Percentiles rank a stretch among this genome's conserved stretches.
phyloP scores from a whole-genome alignment of 2,113 vertebrate genomes.

The Mola mola region DNA sequence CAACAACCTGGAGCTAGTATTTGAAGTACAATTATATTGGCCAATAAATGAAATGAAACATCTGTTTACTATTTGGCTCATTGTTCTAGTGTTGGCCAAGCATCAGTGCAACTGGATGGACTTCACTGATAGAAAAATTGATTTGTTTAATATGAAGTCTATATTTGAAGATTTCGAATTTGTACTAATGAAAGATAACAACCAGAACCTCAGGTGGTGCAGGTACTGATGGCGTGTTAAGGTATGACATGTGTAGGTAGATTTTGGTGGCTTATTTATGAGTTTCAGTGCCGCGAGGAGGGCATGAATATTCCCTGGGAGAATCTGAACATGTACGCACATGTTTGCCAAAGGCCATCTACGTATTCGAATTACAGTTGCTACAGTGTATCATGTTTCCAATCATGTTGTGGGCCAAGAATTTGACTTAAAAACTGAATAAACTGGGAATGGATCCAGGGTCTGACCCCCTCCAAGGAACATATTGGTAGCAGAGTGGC shows the following conservation, averaged over 20 bases:
- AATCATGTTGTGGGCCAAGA: background rate
- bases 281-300: background rate
- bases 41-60: constrained; percentile 23
- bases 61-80: constrained; percentile 10
- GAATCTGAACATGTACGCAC: background rate
- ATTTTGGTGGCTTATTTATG: background rate
- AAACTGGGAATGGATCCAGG: background rate
- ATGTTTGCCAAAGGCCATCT: background rate
- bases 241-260: constrained; percentile 1
- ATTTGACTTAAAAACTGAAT: constrained; percentile 5
- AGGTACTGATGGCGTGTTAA: background rate
- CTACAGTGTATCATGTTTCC: background rate
- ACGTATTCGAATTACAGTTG: background rate
- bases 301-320: background rate
- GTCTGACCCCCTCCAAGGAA: background rate
- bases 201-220: background rate
- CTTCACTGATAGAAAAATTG: constrained; percentile 3
- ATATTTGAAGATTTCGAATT: too few species aligned
- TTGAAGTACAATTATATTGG: background rate
- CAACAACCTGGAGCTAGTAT: background rate
- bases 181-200: too few species aligned
- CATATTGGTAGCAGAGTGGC: background rate
- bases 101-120: background rate
- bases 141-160: too few species aligned
- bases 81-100: constrained; percentile 4